A percentile compares a stretch with the other conserved stretches of the same genome.
Evolutionary conservation across 2,113 vertebrate genomes (phyloP).

Genomic region (Neopipo cinnamomea): DNA sequence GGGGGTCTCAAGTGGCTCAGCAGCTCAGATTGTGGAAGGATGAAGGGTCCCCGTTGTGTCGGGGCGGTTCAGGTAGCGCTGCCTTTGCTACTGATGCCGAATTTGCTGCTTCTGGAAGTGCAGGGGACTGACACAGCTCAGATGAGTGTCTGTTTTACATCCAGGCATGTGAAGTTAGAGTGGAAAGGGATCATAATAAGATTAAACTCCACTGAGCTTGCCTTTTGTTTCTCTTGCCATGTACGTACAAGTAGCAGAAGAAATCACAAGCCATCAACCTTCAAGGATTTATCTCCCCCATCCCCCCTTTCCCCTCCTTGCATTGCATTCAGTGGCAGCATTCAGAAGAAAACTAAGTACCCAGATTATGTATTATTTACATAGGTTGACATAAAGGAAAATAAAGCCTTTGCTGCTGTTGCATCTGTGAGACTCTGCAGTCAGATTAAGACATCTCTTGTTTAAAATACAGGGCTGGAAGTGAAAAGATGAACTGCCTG

Average conservation of each 20-base stretch:
- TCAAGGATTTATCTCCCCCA: neutral
- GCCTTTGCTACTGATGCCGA: rapidly evolving
- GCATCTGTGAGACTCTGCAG: neutral
- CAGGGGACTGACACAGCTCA: rapidly evolving
- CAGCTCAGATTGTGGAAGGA: rapidly evolving
- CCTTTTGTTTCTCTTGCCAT: neutral
- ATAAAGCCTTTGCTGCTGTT: neutral
- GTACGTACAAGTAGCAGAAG: neutral
- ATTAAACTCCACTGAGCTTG: neutral
- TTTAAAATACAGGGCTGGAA: neutral
- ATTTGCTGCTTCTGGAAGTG: neutral
- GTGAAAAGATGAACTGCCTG: neutral
- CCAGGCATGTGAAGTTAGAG: neutral
- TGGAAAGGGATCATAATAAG: neutral
- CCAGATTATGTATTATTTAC: neutral
- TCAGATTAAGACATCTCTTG: neutral
- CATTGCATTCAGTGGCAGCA: neutral
- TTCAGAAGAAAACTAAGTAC: neutral
- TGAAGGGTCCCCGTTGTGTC: rapidly evolving
- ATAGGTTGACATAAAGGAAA: neutral
- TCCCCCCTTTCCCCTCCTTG: neutral
- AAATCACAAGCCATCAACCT: neutral
- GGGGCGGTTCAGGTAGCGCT: rapidly evolving
- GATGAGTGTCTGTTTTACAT: neutral
- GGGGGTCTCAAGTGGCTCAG: neutral